Conservation (phyloP, 2,888 invertebrate species). For the Vanessa cardui region DNA sequence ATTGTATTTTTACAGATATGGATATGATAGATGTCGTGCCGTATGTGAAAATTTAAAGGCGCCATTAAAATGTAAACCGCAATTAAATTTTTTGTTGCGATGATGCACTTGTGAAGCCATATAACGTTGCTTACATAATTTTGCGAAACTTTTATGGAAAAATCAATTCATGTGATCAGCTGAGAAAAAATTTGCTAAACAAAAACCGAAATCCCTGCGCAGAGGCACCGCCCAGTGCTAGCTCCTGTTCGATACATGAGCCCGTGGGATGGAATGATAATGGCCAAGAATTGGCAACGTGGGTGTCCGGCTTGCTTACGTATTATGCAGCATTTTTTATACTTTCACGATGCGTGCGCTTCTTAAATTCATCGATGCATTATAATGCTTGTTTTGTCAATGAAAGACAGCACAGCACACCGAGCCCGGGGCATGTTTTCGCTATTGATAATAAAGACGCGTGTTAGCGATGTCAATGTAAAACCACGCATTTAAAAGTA, state of each 20-base stretch:
- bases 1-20: background rate
- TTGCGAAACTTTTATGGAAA: conserved; percentile 27
- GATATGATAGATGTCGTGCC: background rate
- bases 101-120: conserved; percentile 29
- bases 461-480: conserved; percentile 20
- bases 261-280: conserved; percentile 75
- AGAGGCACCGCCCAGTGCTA: conserved; percentile 63
- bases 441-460: conserved; percentile 29
- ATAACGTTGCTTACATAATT: conserved; percentile 32
- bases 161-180: conserved; percentile 54
- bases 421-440: conserved; percentile 17
- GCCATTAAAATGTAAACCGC: conserved; percentile 14
- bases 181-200: conserved; percentile 60
- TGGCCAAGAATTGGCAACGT: conserved; percentile 70
- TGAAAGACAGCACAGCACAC: conserved; percentile 61
- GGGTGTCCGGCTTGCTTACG: conserved; percentile 71
- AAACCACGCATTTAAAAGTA: background rate
- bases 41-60: conserved; percentile 17
- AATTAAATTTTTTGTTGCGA: conserved; percentile 13
- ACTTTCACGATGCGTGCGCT: conserved; percentile 46
- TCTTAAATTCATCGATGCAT: conserved; percentile 62
- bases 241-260: conserved; percentile 74
- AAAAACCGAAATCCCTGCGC: conserved; percentile 66
- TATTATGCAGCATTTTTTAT: conserved; percentile 73
- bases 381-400: conserved; percentile 68